Base-by-base conservation (phyloP, 1,140 invertebrate genomes). In the Andricus grossulariae region DNA sequence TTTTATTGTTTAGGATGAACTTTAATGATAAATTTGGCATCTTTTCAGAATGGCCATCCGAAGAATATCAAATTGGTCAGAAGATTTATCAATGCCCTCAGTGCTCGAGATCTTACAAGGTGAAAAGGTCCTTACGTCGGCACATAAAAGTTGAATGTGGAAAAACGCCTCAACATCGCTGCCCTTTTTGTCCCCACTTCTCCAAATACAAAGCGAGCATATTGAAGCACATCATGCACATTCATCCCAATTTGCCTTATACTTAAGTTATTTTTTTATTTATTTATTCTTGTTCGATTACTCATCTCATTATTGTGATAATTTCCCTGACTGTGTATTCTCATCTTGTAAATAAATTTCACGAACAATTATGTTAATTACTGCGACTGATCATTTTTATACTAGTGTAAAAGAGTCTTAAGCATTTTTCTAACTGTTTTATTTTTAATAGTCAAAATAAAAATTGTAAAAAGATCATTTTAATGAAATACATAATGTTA, bases 61-160 rank as follows among this genome's bases (percentile, higher is more conserved):
- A 77, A 71, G 19, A 21, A 66, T 3, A 66, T 52, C 55, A 72
- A 72, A 16, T 50, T 3, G 12, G 45, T 32, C 78, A 45, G 18
- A 80, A 78, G 45, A 15, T 78, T 85, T 95, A 94, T 87, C 93
- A 94, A 39, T 96, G 95, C 86, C 92, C 94, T 57, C 94, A 94
- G 83, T 94, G 94, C 73, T 91, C 90, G 18, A 91, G 93, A 55
- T 87, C 88, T 3, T 94, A 94, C 85, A 93, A 93, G 76, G 89
- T 92, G 45, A 92, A 93, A 75, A 90, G 91, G 45, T 93, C 92
- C 5, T 80, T 93, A 5, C 90, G 91, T 76, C 90, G 92, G 21
- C 94, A 95, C 83, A 88, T 93, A 76, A 92, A 92, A 51, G 93
- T 94, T 78, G 94, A 95, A 79, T 95, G 94, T 76, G 94, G 94